These are phyloP conservation scores for Chrysemys picta DNA, from an alignment of 2,113 vertebrate species.

Conservation along the genomic window DNA sequence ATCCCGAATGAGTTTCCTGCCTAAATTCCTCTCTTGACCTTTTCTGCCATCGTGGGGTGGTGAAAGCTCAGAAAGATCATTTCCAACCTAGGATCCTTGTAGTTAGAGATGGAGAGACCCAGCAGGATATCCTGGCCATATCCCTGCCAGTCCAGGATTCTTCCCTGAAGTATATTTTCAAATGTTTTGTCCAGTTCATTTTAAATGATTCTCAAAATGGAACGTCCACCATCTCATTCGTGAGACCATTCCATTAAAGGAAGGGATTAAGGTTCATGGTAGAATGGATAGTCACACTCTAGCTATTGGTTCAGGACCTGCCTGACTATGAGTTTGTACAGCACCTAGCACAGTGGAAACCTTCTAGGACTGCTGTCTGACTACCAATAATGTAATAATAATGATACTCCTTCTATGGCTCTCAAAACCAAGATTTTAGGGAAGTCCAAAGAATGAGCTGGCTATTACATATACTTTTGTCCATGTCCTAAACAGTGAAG, in stretches of 20 bases:
- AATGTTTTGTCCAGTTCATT: not conserved
- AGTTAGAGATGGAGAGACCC: not conserved
- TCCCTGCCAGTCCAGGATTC: not conserved
- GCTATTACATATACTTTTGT: constrained; percentile 24
- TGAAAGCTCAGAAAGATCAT: not conserved
- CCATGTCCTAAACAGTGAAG: not conserved
- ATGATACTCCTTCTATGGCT: not conserved
- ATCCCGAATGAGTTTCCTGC: not conserved
- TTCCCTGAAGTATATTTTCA: not conserved
- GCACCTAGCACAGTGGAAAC: not conserved
- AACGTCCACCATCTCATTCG: not conserved
- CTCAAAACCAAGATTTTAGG: constrained; percentile 11
- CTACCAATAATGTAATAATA: not conserved
- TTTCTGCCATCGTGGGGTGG: not conserved
- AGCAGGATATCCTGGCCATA: not conserved
- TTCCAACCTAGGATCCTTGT: not conserved
- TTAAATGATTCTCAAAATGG: not conserved
- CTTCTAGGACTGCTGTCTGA: not conserved
- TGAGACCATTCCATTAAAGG: not conserved
- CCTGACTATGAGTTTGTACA: not conserved
- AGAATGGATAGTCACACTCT: not conserved
- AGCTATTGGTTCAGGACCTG: not conserved
- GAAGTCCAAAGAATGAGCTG: not conserved
- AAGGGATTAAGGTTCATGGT: not conserved
- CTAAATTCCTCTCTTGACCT: not conserved